Percentiles rank a stretch among this genome's conserved stretches.
Conservation (phyloP, 2,888 invertebrate genomes). For the Eupithecia insigniata region DNA sequence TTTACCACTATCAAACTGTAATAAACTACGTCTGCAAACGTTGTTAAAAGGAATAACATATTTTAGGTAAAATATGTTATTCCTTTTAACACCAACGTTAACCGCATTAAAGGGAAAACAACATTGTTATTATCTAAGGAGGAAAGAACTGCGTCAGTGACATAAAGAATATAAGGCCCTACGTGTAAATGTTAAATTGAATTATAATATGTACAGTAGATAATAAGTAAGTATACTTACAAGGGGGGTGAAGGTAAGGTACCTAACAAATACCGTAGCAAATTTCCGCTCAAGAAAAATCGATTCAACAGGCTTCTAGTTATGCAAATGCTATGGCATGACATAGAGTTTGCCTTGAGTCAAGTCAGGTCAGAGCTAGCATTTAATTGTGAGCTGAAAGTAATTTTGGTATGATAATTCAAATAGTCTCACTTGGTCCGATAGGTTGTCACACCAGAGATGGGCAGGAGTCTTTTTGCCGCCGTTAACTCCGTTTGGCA, state of each 20-base stretch:
- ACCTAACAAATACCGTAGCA: not conserved
- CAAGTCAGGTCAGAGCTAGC: too few species aligned
- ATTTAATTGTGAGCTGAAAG: not conserved
- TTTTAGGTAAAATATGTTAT: not conserved
- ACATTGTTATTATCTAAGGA: not conserved
- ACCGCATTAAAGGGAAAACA: constrained; percentile 1
- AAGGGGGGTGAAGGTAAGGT: not conserved
- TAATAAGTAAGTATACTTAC: too few species aligned
- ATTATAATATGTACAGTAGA: not conserved
- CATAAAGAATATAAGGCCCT: not conserved
- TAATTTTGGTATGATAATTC: not conserved
- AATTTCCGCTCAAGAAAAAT: constrained; percentile 10
- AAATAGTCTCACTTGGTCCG: constrained; percentile 83
- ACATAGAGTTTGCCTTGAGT: not conserved
- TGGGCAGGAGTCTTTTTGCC: constrained; percentile 83
- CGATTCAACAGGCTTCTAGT: constrained; percentile 20
- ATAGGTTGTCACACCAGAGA: constrained; percentile 85
- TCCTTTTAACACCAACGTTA: too few species aligned
- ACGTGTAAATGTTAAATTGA: not conserved
- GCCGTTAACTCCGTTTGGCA: constrained; percentile 79
- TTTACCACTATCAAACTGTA: not conserved
- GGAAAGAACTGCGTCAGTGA: not conserved
- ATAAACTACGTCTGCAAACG: not conserved
- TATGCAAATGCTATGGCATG: constrained; percentile 21
- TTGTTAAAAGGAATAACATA: not conserved